A percentile compares a stretch with the other conserved stretches of the same genome.
These are phyloP conservation scores for Aphelenchoides fujianensis DNA, from an alignment of 1,140 invertebrate genomes.

Conservation along the genomic window DNA sequence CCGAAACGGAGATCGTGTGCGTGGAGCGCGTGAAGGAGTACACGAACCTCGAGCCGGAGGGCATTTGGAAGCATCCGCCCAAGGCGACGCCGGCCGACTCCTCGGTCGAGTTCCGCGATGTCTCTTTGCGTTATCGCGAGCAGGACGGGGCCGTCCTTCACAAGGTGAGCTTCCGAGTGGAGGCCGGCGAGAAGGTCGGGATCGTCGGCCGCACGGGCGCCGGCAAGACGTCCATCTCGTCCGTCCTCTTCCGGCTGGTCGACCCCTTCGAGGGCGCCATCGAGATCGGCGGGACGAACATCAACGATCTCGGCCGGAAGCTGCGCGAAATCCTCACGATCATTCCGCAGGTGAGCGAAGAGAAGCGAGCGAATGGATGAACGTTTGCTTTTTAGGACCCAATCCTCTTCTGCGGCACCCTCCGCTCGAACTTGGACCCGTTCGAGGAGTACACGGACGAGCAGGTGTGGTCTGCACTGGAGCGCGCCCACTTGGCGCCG, in stretches of 20 bases:
- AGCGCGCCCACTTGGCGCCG: conserved; percentile 57
- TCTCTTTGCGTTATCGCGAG: not conserved
- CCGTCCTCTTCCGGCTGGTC: conserved; percentile 66
- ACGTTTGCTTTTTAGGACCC: conserved; percentile 63
- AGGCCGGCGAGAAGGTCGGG: not conserved
- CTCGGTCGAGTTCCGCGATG: not conserved
- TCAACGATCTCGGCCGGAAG: conserved; percentile 65
- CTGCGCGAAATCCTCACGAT: conserved; percentile 65
- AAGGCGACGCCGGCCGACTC: not conserved
- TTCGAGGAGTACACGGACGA: conserved; percentile 66
- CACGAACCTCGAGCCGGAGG: not conserved
- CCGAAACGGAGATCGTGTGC: conserved; percentile 7
- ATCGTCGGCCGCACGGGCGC: conserved; percentile 3
- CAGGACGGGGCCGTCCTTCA: not conserved
- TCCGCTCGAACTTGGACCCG: conserved; percentile 78
- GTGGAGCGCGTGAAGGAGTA: not conserved
- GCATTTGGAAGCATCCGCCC: not conserved
- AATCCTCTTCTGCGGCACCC: conserved; percentile 65
- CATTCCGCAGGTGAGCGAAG: conserved; percentile 64
- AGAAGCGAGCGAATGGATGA: not conserved
- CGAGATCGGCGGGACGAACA: conserved; percentile 71
- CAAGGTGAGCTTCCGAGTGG: not conserved
- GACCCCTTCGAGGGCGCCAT: conserved; percentile 65
- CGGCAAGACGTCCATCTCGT: conserved; percentile 74
- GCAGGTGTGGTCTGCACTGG: conserved; percentile 72